Percentiles rank a stretch among this genome's conserved stretches.
Conservation (phyloP, 23 tunicate species). For the Diplosoma virens region DNA sequence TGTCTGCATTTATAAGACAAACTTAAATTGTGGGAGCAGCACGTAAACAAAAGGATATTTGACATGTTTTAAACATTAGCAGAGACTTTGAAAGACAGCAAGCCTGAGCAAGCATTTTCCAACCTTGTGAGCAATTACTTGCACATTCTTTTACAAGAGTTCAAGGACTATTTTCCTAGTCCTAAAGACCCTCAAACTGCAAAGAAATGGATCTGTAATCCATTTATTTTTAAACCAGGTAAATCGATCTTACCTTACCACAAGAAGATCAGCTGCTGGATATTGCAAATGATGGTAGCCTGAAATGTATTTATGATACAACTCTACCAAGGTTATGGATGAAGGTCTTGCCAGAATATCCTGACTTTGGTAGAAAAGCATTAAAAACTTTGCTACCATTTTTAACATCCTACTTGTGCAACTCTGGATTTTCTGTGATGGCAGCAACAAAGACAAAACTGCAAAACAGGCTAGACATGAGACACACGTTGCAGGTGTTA, state of each 20-base stretch:
- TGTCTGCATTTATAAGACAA: constrained; percentile 66
- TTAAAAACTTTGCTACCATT: no score
- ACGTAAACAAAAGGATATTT: constrained; percentile 39
- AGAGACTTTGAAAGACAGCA: no score
- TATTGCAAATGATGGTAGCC: no score
- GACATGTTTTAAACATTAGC: no score
- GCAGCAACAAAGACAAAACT: constrained; percentile 38
- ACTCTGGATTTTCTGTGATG: constrained; percentile 47
- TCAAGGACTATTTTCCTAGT: constrained; percentile 2
- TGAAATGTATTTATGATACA: constrained; percentile 13
- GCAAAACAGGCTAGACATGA: constrained; percentile 24
- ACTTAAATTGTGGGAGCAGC: constrained; percentile 43
- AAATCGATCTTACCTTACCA: no score
- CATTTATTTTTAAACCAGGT: no score
- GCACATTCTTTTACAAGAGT: constrained; percentile 32
- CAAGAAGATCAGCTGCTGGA: no score
- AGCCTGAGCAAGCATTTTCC: constrained; percentile 22
- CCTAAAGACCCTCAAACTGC: constrained; percentile 34
- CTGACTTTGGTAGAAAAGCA: background rate
- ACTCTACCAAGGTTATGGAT: constrained; percentile 41
- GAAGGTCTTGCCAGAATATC: constrained; percentile 23
- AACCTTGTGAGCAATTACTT: constrained; percentile 32
- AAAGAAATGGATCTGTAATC: constrained; percentile 41
- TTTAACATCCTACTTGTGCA: constrained; percentile 39
- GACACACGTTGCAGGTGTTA: constrained; percentile 10